Evolutionary conservation across 2,888 invertebrate genomes (phyloP).

Genomic region (Amitus sp.): DNA sequence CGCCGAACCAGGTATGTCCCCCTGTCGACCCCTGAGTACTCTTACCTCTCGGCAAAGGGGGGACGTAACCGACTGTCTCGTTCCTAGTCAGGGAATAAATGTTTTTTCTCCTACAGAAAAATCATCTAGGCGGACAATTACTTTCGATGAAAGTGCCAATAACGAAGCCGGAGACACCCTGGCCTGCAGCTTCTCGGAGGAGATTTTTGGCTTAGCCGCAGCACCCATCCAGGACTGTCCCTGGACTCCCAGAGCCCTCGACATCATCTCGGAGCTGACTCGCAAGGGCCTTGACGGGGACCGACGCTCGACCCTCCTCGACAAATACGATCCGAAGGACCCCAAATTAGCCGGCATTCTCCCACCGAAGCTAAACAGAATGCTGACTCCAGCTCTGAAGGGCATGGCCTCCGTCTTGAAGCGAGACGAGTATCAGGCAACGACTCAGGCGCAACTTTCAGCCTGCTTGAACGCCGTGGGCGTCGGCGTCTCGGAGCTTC

Average conservation of each 20-base stretch:
- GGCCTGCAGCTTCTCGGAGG: too few relatives aligned
- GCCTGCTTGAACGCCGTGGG: conserved; percentile 21
- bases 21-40: not conserved
- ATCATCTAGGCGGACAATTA: too few relatives aligned
- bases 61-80: conserved; percentile 10
- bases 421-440: conserved; percentile 16
- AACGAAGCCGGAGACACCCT: too few relatives aligned
- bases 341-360: not conserved
- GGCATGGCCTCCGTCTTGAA: not conserved
- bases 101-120: not conserved
- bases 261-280: too few relatives aligned
- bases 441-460: conserved; percentile 14
- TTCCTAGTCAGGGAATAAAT: not conserved
- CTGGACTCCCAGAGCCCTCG: too few relatives aligned
- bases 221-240: too few relatives aligned
- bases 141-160: too few relatives aligned
- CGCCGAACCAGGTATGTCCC: conserved; percentile 14
- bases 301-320: conserved; percentile 2
- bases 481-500: not conserved
- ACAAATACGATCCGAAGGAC: conserved; percentile 4
- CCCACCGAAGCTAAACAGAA: conserved; percentile 15
- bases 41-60: not conserved
- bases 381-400: conserved; percentile 10
- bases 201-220: too few relatives aligned
- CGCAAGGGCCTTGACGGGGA: not conserved